phyloP scores from a whole-genome alignment of 2,797 vertebrate species.

The Alca torda region DNA sequence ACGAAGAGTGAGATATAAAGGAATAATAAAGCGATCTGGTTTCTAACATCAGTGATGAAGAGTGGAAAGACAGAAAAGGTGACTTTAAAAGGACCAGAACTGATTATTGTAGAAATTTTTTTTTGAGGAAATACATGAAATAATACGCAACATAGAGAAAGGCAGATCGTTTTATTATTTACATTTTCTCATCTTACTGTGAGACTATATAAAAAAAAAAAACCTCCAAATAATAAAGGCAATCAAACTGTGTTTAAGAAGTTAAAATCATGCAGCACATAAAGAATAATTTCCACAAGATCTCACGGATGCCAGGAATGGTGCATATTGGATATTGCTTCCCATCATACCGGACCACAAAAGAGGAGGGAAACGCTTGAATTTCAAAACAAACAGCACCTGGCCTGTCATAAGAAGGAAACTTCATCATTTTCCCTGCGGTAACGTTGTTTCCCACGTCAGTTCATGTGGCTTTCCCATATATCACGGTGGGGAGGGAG shows the following conservation, averaged over 20 bases:
- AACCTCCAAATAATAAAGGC: neutral
- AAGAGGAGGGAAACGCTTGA: neutral
- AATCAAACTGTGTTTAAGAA: fast-evolving
- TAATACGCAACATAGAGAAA: fast-evolving
- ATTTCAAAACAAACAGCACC: neutral
- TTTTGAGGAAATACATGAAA: neutral
- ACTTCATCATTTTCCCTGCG: neutral
- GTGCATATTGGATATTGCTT: fast-evolving
- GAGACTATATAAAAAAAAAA: neutral
- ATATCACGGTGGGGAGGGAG: neutral
- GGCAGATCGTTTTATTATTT: neutral
- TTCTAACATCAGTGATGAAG: neutral
- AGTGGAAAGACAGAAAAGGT: neutral
- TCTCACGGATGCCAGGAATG: fast-evolving
- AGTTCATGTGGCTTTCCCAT: neutral
- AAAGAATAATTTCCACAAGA: neutral
- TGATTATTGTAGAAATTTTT: neutral
- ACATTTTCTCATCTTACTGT: neutral
- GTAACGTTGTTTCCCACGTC: neutral
- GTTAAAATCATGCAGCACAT: fast-evolving
- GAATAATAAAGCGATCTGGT: neutral
- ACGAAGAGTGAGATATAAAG: neutral
- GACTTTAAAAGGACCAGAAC: neutral
- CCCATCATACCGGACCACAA: fast-evolving
- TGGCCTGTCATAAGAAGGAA: neutral